phyloP scores from a whole-genome alignment of 1,140 invertebrate genomes.

The Metopolophium dirhodum region DNA sequence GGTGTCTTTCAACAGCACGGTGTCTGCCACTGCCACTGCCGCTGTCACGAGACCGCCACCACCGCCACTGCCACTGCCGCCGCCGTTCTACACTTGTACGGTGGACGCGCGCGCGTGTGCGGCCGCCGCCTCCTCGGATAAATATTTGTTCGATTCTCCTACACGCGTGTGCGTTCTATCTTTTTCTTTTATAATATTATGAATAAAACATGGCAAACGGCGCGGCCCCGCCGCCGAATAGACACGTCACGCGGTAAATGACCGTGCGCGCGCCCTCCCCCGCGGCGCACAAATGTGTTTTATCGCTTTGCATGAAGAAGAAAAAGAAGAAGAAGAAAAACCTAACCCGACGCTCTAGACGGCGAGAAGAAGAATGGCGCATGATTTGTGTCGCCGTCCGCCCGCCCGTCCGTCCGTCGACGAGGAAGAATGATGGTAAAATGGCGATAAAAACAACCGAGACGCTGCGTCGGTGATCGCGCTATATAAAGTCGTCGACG shows the following conservation, averaged over 20 bases:
- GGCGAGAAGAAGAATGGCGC: neutral
- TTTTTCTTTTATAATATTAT: slow-evolving; percentile 25
- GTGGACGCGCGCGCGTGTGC: neutral
- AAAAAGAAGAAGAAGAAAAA: neutral
- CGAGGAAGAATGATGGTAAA: neutral
- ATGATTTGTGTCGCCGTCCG: slow-evolving; percentile 11
- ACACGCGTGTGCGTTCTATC: neutral
- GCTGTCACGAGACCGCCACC: neutral
- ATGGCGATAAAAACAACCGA: slow-evolving; percentile 26
- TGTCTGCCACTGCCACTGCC: neutral
- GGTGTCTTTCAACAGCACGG: neutral
- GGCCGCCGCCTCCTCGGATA: neutral
- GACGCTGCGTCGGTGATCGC: neutral
- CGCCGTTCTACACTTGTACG: neutral
- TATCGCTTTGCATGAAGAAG: slow-evolving; percentile 29
- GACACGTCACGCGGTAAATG: slow-evolving; percentile 56
- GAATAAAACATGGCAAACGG: slow-evolving; percentile 48
- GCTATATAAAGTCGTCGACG: neutral
- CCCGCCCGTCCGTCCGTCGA: neutral
- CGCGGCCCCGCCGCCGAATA: neutral
- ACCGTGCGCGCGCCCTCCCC: neutral
- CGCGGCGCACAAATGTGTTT: slow-evolving; percentile 39
- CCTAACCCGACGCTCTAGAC: too few relatives aligned
- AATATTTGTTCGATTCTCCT: slow-evolving; percentile 40
- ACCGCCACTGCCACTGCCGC: neutral